Percentiles rank a stretch among this genome's conserved stretches.
phyloP scores from a whole-genome alignment of 2,113 vertebrate genomes.

The Vombatus ursinus region DNA sequence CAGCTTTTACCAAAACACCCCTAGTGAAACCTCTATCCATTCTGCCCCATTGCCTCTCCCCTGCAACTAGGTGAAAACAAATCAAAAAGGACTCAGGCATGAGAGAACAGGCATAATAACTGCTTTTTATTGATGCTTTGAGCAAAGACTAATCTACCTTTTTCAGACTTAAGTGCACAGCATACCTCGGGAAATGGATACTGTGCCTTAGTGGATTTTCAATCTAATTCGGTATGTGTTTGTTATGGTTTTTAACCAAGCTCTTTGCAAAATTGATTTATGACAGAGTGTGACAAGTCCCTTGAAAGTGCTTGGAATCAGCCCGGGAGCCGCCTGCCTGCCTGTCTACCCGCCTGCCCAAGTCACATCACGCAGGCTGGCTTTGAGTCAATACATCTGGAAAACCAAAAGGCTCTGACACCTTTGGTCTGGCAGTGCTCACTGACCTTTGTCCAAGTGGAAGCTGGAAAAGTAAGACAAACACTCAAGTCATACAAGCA shows the following conservation, averaged over 20 bases:
- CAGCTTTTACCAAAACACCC: background rate
- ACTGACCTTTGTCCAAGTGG: background rate
- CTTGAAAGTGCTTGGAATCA: background rate
- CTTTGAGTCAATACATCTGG: background rate
- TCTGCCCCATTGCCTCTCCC: background rate
- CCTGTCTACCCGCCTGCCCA: too few species aligned
- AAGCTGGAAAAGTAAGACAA: background rate
- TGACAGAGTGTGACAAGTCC: background rate
- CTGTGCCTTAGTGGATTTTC: background rate
- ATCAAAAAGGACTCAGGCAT: background rate
- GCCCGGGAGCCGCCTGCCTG: background rate
- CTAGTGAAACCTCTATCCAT: background rate
- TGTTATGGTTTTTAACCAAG: background rate
- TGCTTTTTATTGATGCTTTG: slow-evolving; percentile 9
- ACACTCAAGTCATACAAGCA: background rate
- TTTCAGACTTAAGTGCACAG: background rate
- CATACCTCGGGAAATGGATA: background rate
- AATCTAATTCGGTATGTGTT: slow-evolving; percentile 15
- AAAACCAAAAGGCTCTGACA: background rate
- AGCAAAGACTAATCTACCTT: background rate
- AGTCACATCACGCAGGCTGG: background rate
- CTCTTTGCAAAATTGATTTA: slow-evolving; percentile 13
- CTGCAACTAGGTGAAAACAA: background rate
- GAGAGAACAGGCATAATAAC: background rate
- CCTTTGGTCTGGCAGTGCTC: background rate